These are phyloP conservation scores for Nerophis ophidion DNA, from an alignment of 2,113 vertebrate species.

Conservation along the genomic window DNA sequence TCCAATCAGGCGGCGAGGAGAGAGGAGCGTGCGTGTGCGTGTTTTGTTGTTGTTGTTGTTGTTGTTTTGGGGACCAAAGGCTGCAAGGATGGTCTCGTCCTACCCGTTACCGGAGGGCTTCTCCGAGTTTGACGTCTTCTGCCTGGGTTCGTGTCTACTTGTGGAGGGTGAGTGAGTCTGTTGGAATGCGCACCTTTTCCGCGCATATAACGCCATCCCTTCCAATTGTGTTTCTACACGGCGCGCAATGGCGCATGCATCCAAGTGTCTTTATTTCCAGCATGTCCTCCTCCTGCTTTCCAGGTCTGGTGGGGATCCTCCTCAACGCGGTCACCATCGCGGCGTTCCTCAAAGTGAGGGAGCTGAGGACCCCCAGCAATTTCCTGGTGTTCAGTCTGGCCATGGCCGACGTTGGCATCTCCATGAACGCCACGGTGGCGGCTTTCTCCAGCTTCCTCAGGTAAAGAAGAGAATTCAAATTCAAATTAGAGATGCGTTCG, in stretches of 20 bases:
- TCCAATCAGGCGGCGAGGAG: conserved; percentile 27
- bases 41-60: too few relatives aligned
- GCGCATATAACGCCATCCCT: background rate
- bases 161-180: conserved; percentile 88
- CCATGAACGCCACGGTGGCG: conserved; percentile 84
- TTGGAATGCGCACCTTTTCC: background rate
- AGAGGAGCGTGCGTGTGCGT: conserved; percentile 40
- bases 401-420: conserved; percentile 86
- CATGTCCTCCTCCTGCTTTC: conserved; percentile 1
- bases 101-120: conserved; percentile 83
- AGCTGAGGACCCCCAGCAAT: conserved; percentile 84
- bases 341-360: conserved; percentile 86
- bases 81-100: conserved; percentile 76
- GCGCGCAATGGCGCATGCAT: too few relatives aligned
- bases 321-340: conserved; percentile 85
- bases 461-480: too few relatives aligned
- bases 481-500: too few relatives aligned
- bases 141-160: conserved; percentile 82
- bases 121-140: conserved; percentile 89
- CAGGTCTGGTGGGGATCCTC: conserved; percentile 88
- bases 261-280: too few relatives aligned
- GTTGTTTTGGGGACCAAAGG: conserved; percentile 6
- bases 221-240: background rate
- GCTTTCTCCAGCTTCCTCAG: conserved; percentile 90
- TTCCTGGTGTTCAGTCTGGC: conserved; percentile 88